Percentiles rank a stretch among this genome's conserved stretches.
Evolutionary conservation across 2,888 invertebrate genomes (phyloP).

Genomic region (Brassicogethes aeneus): DNA sequence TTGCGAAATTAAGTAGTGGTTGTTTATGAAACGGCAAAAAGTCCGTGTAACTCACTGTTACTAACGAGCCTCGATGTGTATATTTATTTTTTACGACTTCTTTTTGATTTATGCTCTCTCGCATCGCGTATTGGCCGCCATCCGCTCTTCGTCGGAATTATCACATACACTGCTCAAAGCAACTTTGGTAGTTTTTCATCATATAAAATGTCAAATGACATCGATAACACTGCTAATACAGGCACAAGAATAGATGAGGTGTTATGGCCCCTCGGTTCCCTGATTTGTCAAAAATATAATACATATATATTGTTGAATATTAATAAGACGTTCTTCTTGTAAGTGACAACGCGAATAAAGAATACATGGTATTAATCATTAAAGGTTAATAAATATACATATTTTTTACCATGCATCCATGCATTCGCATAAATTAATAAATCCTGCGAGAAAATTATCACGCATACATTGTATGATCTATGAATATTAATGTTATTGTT

Average conservation of each 20-base stretch:
- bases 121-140: not conserved
- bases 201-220: no score
- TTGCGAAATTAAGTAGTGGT: constrained; percentile 34
- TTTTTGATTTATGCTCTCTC: constrained; percentile 18
- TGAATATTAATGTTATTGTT: not conserved
- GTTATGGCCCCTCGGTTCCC: no score
- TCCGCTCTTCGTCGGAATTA: not conserved
- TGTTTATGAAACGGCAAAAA: constrained; percentile 31
- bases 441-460: not conserved
- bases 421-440: not conserved
- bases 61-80: constrained; percentile 29
- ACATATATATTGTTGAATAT: no score
- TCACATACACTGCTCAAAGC: no score
- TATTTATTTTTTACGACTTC: constrained; percentile 25
- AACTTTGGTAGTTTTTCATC: no score
- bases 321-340: not conserved
- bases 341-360: not conserved
- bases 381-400: not conserved
- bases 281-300: no score
- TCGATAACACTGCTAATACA: no score
- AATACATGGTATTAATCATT: not conserved
- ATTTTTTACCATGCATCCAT: not conserved
- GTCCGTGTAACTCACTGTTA: constrained; percentile 25
- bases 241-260: no score
- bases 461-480: not conserved